Evolutionary conservation across 2,113 vertebrate species (phyloP), one percentile per base, ranked within the genome.

Genomic region (Electrona antarctica): DNA sequence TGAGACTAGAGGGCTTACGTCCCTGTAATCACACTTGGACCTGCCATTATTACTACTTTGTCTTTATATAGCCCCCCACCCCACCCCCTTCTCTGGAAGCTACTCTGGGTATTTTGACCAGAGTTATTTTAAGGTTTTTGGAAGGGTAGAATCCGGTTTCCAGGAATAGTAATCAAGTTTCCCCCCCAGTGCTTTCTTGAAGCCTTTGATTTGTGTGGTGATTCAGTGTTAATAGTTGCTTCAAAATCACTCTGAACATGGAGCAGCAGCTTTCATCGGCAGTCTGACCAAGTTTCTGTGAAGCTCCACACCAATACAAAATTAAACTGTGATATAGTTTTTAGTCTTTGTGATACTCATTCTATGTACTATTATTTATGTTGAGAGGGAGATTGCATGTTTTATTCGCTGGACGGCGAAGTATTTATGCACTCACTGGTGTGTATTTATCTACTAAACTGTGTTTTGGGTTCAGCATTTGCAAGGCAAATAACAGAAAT

Each of bases 141-240:
- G 45, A 64, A 54, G 57, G 57, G 50, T 66, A 66, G 76, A 69
- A 75, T 90, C 84, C 73, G 14, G 69, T 85, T 83, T 81, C 63
- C 81, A 78, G 83, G 86, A 81, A 84, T 62, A 83, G 85, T 87
- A 85, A 88, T 84, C 78, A 80, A 81, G 71, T 81, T 77, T 78
- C 62, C 74, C 68, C 68, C 46, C 70, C 58, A 51, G 65, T 33
- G 79, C 79, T 56, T 61, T 49, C 58, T 78, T 1, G 7, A 57
- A 87, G 76, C 61, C 86, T 92, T 92, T 92, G 87, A 92, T 93
- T 86, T 82, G 69, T 69, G 58, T 61, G 8, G 55, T 67, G 65
- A 76, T 77, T 69, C 67, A 21, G 74, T 84, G 83, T 87, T 90
- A 86, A 84, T 69, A 84, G 69, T 86, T 88, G 82, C 73, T 67